Evolutionary conservation across 2,888 invertebrate genomes (phyloP).

Genomic region (Pollenia labialis): DNA sequence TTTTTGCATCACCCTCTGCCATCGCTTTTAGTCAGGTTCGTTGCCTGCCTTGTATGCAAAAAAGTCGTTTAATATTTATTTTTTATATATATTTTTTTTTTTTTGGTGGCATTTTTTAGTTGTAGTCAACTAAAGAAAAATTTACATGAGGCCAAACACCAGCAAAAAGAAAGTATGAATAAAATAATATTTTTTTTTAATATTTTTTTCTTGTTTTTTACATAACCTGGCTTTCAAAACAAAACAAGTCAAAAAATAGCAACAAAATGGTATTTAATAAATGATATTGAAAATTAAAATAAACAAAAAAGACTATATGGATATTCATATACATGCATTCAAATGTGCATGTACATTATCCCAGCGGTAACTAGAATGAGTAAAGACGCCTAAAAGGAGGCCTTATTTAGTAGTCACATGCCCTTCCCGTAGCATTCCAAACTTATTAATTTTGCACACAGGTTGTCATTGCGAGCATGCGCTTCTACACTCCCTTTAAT

Average conservation of each 20-base stretch:
- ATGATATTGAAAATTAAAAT: constrained; percentile 64
- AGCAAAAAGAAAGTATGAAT: constrained; percentile 56
- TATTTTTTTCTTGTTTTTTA: not conserved
- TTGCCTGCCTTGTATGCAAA: constrained; percentile 57
- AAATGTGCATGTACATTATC: too few species aligned
- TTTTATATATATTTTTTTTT: constrained; percentile 18
- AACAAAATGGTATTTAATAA: constrained; percentile 60
- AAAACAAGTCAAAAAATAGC: not conserved
- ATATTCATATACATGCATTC: not conserved
- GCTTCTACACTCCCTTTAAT: too few species aligned
- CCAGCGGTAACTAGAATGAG: too few species aligned
- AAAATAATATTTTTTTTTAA: constrained; percentile 48
- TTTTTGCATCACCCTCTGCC: not conserved
- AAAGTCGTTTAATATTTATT: constrained; percentile 59
- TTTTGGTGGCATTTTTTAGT: not conserved
- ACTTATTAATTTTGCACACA: too few species aligned
- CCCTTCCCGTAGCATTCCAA: too few species aligned
- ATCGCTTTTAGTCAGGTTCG: not conserved
- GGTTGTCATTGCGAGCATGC: too few species aligned
- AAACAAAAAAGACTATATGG: not conserved
- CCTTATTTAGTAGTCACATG: too few species aligned
- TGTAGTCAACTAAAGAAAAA: constrained; percentile 52
- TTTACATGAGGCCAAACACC: constrained; percentile 59
- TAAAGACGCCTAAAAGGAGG: too few species aligned
- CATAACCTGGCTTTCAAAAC: constrained; percentile 37